Evolutionary conservation across 64 coral and sea anemone species (phyloP).

Genomic region (Dendrophyllia cribrosa): DNA sequence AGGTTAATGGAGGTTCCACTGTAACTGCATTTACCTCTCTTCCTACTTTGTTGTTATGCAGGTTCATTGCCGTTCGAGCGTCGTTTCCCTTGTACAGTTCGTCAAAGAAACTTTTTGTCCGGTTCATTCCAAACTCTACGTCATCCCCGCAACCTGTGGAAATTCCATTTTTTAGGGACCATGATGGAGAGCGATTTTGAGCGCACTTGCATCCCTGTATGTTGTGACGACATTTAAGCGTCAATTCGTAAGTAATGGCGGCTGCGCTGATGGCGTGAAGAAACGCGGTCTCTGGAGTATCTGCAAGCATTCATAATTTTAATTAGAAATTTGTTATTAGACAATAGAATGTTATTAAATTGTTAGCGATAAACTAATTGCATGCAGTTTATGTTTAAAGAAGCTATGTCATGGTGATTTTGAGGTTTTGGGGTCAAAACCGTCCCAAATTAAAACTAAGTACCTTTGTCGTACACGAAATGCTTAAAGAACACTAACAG

Average conservation of each 20-base stretch:
- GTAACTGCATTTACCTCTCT: slow-evolving; percentile 47
- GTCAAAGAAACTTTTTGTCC: slow-evolving; percentile 53
- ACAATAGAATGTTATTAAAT: too few relatives aligned
- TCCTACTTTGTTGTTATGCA: slow-evolving; percentile 82
- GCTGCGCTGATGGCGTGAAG: slow-evolving; percentile 3
- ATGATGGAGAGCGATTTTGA: not conserved
- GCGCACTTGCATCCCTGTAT: not conserved
- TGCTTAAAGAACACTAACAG: too few relatives aligned
- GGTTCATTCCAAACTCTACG: slow-evolving; percentile 51
- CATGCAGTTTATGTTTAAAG: too few relatives aligned
- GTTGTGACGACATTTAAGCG: not conserved
- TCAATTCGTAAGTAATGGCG: not conserved
- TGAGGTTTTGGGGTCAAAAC: too few relatives aligned
- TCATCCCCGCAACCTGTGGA: slow-evolving; percentile 51
- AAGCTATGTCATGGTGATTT: too few relatives aligned
- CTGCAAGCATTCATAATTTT: not conserved
- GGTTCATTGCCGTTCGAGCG: slow-evolving; percentile 18
- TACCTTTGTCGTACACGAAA: too few relatives aligned
- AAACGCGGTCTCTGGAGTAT: not conserved
- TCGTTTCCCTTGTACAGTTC: slow-evolving; percentile 6
- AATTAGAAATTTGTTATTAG: too few relatives aligned
- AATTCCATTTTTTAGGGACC: too few relatives aligned
- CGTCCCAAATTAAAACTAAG: too few relatives aligned
- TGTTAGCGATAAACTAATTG: too few relatives aligned
- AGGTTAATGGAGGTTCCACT: too few relatives aligned